Conservation (phyloP, 2,888 invertebrate genomes). For the Aricia artaxerxes region DNA sequence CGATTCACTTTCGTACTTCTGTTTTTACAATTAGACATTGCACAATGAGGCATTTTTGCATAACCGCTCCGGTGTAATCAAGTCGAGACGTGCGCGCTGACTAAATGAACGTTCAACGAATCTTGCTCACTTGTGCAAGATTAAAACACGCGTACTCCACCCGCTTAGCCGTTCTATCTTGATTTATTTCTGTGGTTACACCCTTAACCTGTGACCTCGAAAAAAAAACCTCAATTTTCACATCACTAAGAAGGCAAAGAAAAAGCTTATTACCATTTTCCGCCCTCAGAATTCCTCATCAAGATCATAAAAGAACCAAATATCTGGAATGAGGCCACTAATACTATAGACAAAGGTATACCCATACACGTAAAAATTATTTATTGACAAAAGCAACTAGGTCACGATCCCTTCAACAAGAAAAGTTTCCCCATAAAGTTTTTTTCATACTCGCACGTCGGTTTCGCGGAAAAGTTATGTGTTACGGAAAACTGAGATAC, state of each 20-base stretch:
- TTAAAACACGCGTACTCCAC: too few relatives aligned
- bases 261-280: conserved; percentile 2
- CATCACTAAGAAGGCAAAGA: not conserved
- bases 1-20: too few relatives aligned
- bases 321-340: not conserved
- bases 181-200: too few relatives aligned
- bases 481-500: not conserved
- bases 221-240: not conserved
- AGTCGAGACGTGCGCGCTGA: too few relatives aligned
- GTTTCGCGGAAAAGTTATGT: not conserved
- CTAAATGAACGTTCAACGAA: too few relatives aligned
- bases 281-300: conserved; percentile 16
- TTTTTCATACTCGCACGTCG: conserved; percentile 16
- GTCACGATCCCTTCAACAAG: conserved; percentile 19
- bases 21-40: too few relatives aligned
- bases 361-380: conserved; percentile 8
- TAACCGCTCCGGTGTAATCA: too few relatives aligned
- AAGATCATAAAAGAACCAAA: conserved; percentile 9
- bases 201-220: too few relatives aligned
- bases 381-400: conserved; percentile 17
- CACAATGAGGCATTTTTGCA: too few relatives aligned
- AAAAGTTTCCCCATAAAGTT: conserved; percentile 10
- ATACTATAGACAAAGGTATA: conserved; percentile 14
- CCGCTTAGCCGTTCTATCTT: too few relatives aligned
- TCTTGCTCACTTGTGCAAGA: too few relatives aligned